Percentiles rank a stretch among this genome's conserved stretches.
phyloP scores from a whole-genome alignment of 2,113 vertebrate species.

The Phylloscopus trochilus region DNA sequence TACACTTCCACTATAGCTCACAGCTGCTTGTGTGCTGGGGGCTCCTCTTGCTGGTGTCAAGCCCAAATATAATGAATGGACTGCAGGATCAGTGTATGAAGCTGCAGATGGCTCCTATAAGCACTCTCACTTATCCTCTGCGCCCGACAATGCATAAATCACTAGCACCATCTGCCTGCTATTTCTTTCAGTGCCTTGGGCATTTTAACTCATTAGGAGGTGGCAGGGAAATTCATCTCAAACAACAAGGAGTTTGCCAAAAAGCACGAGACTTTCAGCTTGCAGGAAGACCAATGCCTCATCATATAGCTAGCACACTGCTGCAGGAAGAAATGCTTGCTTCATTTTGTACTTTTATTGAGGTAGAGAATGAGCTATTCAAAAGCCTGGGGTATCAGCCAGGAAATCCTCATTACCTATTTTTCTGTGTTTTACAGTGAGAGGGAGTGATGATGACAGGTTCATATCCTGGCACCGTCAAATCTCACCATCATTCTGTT shows the following conservation, averaged over 20 bases:
- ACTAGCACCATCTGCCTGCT: constrained; percentile 53
- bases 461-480: neutral
- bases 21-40: fast-evolving
- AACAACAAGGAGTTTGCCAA: neutral
- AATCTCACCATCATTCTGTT: neutral
- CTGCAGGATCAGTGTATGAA: neutral
- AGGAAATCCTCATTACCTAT: neutral
- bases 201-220: neutral
- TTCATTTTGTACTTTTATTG: neutral
- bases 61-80: neutral
- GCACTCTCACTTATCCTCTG: neutral
- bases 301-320: neutral
- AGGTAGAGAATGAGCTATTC: neutral
- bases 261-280: neutral
- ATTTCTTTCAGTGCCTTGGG: neutral
- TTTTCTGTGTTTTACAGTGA: neutral
- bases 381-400: neutral
- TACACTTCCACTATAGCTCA: neutral
- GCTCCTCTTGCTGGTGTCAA: neutral
- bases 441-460: neutral
- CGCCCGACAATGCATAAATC: neutral
- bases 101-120: neutral
- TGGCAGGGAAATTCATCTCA: neutral
- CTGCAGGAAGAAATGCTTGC: neutral
- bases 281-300: neutral